Evolutionary conservation across 2,797 vertebrate species (phyloP).

Genomic region (Intellagama lesueurii): DNA sequence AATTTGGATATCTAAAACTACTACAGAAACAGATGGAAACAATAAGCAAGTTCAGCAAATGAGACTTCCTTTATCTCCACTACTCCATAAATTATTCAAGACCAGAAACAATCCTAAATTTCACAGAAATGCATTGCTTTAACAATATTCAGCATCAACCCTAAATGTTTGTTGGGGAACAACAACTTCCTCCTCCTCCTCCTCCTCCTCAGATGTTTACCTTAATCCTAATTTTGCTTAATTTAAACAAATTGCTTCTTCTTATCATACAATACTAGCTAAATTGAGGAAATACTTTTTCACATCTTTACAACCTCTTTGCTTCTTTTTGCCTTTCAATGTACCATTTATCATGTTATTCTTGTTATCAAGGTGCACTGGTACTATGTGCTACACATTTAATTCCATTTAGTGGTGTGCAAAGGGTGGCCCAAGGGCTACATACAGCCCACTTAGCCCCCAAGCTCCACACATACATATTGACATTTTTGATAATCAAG

Average conservation of each 20-base stretch:
- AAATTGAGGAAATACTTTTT: background rate
- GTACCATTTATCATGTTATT: no score
- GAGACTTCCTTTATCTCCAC: conserved; percentile 32
- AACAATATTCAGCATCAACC: background rate
- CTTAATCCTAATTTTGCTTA: background rate
- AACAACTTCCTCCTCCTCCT: no score
- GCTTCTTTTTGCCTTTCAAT: no score
- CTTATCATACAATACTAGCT: background rate
- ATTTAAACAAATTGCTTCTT: background rate
- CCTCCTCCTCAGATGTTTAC: background rate
- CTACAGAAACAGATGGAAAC: conserved; percentile 57
- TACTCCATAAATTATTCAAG: conserved; percentile 38
- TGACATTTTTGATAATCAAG: no score
- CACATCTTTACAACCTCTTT: background rate
- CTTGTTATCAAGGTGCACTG: no score
- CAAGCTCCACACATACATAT: no score
- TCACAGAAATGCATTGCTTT: rapidly evolving
- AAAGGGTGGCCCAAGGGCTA: no score
- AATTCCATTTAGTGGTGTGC: no score
- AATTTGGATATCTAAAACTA: conserved; percentile 24
- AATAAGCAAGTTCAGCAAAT: conserved; percentile 49
- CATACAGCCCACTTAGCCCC: no score
- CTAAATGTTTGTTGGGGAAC: background rate
- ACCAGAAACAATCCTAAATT: conserved; percentile 35
- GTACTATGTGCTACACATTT: no score